Evolutionary conservation across 2,113 vertebrate genomes (phyloP).

Genomic region (Turnix velox): DNA sequence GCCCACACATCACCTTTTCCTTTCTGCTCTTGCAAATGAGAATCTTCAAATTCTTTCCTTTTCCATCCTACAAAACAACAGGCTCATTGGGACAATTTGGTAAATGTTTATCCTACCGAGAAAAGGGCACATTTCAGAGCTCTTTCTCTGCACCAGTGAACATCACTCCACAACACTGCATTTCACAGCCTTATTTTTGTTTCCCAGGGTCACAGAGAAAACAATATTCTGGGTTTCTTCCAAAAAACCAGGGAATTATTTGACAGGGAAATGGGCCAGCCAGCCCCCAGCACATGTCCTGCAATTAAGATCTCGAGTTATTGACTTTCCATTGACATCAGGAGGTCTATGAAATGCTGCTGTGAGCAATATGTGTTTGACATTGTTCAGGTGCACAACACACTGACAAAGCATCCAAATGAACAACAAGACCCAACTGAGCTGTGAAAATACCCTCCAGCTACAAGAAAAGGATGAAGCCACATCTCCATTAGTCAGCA

Average conservation of each 20-base stretch:
- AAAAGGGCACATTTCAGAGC: background rate
- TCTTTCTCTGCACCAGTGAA: background rate
- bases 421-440: background rate
- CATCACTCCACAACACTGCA: background rate
- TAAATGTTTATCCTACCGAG: background rate
- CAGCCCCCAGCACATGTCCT: background rate
- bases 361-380: constrained; percentile 31
- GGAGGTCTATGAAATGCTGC: constrained; percentile 47
- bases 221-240: background rate
- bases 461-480: background rate
- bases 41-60: background rate
- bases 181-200: background rate
- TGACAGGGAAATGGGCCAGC: background rate
- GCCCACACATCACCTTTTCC: background rate
- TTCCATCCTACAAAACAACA: background rate
- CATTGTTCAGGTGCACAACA: constrained; percentile 15
- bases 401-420: background rate
- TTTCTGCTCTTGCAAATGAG: background rate
- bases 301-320: constrained; percentile 45
- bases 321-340: constrained; percentile 27
- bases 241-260: background rate
- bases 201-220: background rate
- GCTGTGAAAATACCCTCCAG: constrained; percentile 6
- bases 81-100: background rate
- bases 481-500: background rate